Conservation (phyloP, 2,797 vertebrate genomes). For the Pelobates cultripes region DNA sequence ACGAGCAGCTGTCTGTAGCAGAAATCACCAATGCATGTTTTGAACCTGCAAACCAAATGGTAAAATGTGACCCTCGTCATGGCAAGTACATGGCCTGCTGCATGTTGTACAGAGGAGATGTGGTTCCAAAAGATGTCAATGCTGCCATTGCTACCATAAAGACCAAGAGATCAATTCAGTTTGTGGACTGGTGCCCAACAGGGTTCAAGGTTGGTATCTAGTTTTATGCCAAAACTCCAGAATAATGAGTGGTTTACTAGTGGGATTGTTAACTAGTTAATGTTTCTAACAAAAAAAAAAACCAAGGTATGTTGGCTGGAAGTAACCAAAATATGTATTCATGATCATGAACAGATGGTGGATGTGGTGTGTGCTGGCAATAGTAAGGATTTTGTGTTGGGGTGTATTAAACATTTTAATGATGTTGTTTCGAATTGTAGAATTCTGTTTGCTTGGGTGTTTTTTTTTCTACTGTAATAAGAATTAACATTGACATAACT, state of each 20-base stretch:
- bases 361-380: no score
- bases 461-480: no score
- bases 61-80: constrained; percentile 81
- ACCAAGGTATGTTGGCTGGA: no score
- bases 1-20: constrained; percentile 72
- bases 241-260: constrained; percentile 71
- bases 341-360: no score
- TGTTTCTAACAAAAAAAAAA: no score
- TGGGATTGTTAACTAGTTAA: no score
- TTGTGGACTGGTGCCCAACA: constrained; percentile 60
- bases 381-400: no score
- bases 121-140: constrained; percentile 92
- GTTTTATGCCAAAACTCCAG: constrained; percentile 79
- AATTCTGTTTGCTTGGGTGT: no score
- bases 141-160: constrained; percentile 86
- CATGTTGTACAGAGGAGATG: constrained; percentile 66
- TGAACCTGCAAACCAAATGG: constrained; percentile 90
- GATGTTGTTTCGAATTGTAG: no score
- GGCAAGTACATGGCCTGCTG: constrained; percentile 73
- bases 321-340: no score
- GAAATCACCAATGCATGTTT: constrained; percentile 93
- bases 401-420: no score
- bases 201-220: constrained; percentile 88
- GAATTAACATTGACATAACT: no score
- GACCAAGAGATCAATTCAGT: constrained; percentile 87